These are phyloP conservation scores for Eremobia ochroleuca DNA, from an alignment of 2,888 invertebrate genomes.

Conservation along the genomic window DNA sequence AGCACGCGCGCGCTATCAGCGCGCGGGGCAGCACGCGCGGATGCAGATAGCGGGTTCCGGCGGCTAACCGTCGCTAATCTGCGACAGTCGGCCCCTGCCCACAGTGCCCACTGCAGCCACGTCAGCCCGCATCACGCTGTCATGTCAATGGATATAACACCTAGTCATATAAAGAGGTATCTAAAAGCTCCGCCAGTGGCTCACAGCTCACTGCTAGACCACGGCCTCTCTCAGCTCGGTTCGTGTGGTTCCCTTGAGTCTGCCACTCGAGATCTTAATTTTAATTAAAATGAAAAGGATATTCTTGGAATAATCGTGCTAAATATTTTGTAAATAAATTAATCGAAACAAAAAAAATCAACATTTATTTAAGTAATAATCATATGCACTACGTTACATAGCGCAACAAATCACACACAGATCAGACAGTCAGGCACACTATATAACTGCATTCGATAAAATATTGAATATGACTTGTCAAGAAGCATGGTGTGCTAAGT, in stretches of 20 bases:
- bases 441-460: too few species aligned
- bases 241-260: neutral
- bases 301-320: neutral
- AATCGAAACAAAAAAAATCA: too few species aligned
- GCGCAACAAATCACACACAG: too few species aligned
- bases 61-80: slow-evolving; percentile 47
- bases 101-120: slow-evolving; percentile 1
- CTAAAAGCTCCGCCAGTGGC: neutral
- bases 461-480: too few species aligned
- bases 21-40: slow-evolving; percentile 61
- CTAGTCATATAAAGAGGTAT: neutral
- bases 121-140: neutral
- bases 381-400: too few species aligned
- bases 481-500: too few species aligned
- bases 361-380: too few species aligned
- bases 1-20: slow-evolving; percentile 64
- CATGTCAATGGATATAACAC: neutral
- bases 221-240: neutral
- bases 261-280: neutral
- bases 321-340: neutral
- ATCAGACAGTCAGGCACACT: too few species aligned
- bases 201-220: neutral
- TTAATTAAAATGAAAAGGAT: too few species aligned
- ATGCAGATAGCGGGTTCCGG: slow-evolving; percentile 67
- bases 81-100: neutral